phyloP scores from a whole-genome alignment of 2,113 vertebrate species.

The Cochlearius cochlearius region DNA sequence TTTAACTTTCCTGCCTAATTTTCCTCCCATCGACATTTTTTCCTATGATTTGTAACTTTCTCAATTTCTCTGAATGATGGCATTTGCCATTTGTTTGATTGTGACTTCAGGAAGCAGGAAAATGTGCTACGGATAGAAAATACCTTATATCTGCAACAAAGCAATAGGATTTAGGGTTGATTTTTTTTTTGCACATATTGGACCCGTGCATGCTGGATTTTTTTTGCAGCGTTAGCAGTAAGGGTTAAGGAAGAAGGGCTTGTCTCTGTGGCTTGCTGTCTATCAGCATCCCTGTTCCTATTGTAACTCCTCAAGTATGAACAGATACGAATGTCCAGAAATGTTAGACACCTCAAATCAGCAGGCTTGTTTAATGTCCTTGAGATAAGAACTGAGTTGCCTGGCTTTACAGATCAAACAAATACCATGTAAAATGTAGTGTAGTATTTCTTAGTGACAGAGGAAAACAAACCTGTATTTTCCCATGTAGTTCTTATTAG shows the following conservation, averaged over 20 bases:
- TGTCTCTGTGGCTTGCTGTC: neutral
- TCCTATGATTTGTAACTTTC: neutral
- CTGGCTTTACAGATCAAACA: neutral
- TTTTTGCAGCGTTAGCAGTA: neutral
- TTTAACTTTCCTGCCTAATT: neutral
- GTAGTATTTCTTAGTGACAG: neutral
- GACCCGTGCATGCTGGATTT: neutral
- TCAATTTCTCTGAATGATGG: rapidly evolving
- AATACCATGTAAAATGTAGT: neutral
- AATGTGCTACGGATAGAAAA: rapidly evolving
- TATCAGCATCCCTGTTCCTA: neutral
- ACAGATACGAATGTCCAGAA: neutral
- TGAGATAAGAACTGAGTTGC: slow-evolving; percentile 11
- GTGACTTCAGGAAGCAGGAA: neutral
- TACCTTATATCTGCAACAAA: neutral
- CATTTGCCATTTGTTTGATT: neutral
- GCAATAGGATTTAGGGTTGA: neutral
- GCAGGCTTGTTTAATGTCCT: neutral
- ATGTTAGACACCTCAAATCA: neutral
- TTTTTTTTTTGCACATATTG: neutral
- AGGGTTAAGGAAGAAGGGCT: neutral
- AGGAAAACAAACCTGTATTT: neutral
- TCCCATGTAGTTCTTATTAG: neutral
- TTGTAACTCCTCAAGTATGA: neutral
- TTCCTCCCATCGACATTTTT: neutral